phyloP scores from a whole-genome alignment of 2,797 vertebrate genomes.

The Labeo calbasu region DNA sequence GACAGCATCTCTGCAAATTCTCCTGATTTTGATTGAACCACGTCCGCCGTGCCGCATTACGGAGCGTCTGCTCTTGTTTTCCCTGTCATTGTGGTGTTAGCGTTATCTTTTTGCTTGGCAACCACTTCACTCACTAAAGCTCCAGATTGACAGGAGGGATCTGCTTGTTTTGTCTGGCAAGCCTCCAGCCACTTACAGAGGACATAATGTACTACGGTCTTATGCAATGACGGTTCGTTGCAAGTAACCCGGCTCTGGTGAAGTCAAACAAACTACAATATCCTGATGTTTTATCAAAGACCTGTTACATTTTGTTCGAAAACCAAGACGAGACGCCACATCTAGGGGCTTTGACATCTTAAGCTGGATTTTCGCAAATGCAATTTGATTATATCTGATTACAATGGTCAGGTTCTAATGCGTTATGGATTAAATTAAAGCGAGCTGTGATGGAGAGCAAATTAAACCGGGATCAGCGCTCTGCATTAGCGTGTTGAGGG shows the following conservation, averaged over 20 bases:
- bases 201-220: slow-evolving; percentile 55
- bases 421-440: slow-evolving; percentile 23
- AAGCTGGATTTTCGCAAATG: slow-evolving; percentile 12
- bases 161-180: slow-evolving; percentile 60
- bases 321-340: slow-evolving; percentile 1
- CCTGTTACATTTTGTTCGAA: slow-evolving; percentile 9
- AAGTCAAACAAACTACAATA: background rate
- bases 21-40: background rate
- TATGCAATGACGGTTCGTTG: slow-evolving; percentile 25
- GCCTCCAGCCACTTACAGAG: slow-evolving; percentile 51
- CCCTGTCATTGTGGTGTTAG: slow-evolving; percentile 38
- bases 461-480: slow-evolving; percentile 38
- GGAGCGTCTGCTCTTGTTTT: slow-evolving; percentile 35
- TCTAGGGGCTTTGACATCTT: background rate
- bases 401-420: slow-evolving; percentile 22
- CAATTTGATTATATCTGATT: slow-evolving; percentile 41
- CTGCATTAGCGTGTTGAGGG: slow-evolving; percentile 38
- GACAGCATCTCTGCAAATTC: slow-evolving; percentile 24
- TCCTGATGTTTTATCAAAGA: slow-evolving; percentile 19
- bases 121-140: slow-evolving; percentile 50
- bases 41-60: background rate
- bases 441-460: slow-evolving; percentile 20
- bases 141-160: slow-evolving; percentile 62
- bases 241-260: background rate
- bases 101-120: slow-evolving; percentile 55